Conservation (phyloP, 2,888 invertebrate genomes). For the Sturmia bella region DNA sequence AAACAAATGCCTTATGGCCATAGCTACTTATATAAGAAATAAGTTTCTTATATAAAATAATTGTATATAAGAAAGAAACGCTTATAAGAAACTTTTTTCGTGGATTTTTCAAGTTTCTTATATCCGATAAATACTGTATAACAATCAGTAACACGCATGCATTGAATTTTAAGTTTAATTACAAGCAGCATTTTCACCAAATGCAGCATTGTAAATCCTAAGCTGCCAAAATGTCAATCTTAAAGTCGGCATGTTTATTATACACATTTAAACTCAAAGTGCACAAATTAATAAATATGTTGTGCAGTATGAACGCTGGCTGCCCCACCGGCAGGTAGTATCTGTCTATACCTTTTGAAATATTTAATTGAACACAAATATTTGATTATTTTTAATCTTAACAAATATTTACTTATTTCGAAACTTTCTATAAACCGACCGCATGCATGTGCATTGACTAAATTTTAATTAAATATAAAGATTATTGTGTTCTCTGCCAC, state of each 20-base stretch:
- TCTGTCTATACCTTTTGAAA: not conserved
- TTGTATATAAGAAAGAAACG: too few species aligned
- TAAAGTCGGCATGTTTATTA: constrained; percentile 12
- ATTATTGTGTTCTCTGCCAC: constrained; percentile 57
- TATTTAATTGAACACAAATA: constrained; percentile 42
- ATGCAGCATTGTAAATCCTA: constrained; percentile 26
- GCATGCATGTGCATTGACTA: constrained; percentile 53
- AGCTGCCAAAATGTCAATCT: constrained; percentile 42
- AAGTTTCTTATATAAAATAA: too few species aligned
- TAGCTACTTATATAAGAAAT: too few species aligned
- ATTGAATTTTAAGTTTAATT: constrained; percentile 21
- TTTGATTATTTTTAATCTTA: constrained; percentile 52
- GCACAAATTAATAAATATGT: constrained; percentile 24
- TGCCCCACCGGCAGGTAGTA: not conserved
- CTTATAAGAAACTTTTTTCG: too few species aligned
- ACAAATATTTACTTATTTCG: constrained; percentile 55
- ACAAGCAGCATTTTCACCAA: not conserved
- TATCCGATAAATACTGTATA: not conserved
- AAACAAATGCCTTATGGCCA: too few species aligned
- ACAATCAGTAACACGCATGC: not conserved
- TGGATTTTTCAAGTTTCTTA: too few species aligned
- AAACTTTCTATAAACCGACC: constrained; percentile 47
- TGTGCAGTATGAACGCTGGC: too few species aligned
- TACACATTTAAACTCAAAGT: constrained; percentile 29
- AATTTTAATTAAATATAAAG: constrained; percentile 68